Evolutionary conservation across 2,797 vertebrate species (phyloP).

Genomic region (Paramormyrops hopkinsi): DNA sequence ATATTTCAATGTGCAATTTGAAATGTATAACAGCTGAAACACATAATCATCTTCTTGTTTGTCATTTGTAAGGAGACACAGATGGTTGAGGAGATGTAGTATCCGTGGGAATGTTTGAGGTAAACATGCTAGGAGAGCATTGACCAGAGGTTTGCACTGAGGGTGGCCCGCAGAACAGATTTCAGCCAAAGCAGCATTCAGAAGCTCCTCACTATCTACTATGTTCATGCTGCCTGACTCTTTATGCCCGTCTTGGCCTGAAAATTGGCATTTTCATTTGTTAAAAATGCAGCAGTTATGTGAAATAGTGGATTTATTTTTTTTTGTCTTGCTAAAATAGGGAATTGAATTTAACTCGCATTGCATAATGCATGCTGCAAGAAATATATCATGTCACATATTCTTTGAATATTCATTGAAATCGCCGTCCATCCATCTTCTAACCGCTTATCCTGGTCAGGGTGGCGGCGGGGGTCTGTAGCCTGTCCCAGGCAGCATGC

Average conservation of each 20-base stretch:
- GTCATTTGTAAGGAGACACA: not conserved
- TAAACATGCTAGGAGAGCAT: not conserved
- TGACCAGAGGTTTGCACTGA: not conserved
- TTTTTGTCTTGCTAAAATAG: not conserved
- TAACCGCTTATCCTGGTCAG: not conserved
- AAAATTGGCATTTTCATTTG: not conserved
- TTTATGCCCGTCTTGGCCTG: not conserved
- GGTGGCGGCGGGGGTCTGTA: not conserved
- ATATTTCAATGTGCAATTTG: not conserved
- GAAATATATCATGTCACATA: not conserved
- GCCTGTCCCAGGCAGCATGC: not conserved
- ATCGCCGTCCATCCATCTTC: not conserved
- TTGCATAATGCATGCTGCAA: not conserved
- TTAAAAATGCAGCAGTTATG: not conserved
- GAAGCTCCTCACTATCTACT: not conserved
- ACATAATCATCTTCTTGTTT: not conserved
- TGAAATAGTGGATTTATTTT: not conserved
- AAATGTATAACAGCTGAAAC: not conserved
- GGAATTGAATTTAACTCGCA: not conserved
- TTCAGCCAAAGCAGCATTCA: not conserved
- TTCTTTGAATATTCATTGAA: conserved; percentile 1
- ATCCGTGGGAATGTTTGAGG: not conserved
- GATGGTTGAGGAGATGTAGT: not conserved
- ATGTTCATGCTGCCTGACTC: not conserved
- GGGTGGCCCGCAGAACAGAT: not conserved